Percentiles rank a stretch among this genome's conserved stretches.
These are phyloP conservation scores for Miichthys miiuy DNA, from an alignment of 2,797 vertebrate genomes.

Conservation along the genomic window DNA sequence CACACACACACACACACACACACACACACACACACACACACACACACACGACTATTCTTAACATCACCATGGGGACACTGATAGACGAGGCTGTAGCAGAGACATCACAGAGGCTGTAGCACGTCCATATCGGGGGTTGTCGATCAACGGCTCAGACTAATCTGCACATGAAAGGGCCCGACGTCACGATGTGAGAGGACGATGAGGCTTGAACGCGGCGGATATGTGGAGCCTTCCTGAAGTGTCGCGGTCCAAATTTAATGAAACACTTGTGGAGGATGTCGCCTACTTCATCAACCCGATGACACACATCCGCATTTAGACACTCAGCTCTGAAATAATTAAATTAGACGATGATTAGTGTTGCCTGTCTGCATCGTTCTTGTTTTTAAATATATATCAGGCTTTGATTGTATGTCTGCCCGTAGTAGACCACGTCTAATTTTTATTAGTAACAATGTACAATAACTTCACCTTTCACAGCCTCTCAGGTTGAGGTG, in stretches of 20 bases:
- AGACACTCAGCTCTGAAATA: neutral
- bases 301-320: conserved; percentile 4
- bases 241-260: neutral
- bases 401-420: neutral
- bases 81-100: conserved; percentile 10
- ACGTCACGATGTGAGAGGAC: conserved; percentile 17
- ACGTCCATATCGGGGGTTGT: conserved; percentile 32
- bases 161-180: conserved; percentile 18
- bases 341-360: neutral
- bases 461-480: no score
- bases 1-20: conserved; percentile 26
- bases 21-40: conserved; percentile 1
- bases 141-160: conserved; percentile 23
- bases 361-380: neutral
- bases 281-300: conserved; percentile 1
- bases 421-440: neutral
- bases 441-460: no score
- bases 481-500: no score
- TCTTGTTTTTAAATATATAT: neutral
- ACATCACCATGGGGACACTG: conserved; percentile 60
- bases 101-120: conserved; percentile 22
- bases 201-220: neutral
- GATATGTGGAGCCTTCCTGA: neutral
- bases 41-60: conserved; percentile 37
- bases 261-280: conserved; percentile 9